Evolutionary conservation across 92 coral and sea anemone species (phyloP), one percentile per base, ranked within the genome.

Genomic region (Zoanthus solanderi): DNA sequence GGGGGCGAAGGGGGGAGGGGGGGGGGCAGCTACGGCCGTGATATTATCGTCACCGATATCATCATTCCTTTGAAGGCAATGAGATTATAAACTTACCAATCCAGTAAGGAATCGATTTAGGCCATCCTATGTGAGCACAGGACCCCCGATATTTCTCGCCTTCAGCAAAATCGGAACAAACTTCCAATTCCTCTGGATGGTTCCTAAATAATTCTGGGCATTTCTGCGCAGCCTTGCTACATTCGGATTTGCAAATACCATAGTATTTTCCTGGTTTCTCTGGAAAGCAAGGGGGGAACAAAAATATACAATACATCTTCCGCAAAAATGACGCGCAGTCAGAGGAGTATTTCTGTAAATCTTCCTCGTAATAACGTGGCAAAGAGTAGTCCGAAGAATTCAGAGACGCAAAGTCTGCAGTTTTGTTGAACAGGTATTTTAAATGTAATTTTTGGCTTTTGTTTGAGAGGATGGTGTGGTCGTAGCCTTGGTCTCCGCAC

Each of bases 361-460:
- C 11, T 2, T 29, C 3, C 23, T 72, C 77, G 2, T 14, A 12
- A 42, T 1, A 1, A 23, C 17, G 30, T 23, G 77, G 77, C 16
- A 72, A 42, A 12, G 77, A 37, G 78, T 73, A 73, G 17, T 73
- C 78, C 13, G 78, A 73, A 29, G 78, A 52, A 37, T 73, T 73
- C 11, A 73, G 7, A 0, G 78, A 17, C 37, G 76, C 50, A 4
- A 0, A 42, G 66, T 58, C 1, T 15, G 6, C 23, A 11, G 78
- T 73, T 17, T 73, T 73, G 42, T 73, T 44, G 42, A 42, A 73
- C 6, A 17, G 2, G 53, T 37, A 0, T 37, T 73, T 44, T 0
- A 73, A 42, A 42, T 8, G 0, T 9, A 13, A 1, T 1, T 29
- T 53, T 32, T 73, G 78, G 78, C 54, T 73, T 18, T 44, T 31